Evolutionary conservation across 2,113 vertebrate genomes (phyloP).

Genomic region (Neodontobutis hainanensis): DNA sequence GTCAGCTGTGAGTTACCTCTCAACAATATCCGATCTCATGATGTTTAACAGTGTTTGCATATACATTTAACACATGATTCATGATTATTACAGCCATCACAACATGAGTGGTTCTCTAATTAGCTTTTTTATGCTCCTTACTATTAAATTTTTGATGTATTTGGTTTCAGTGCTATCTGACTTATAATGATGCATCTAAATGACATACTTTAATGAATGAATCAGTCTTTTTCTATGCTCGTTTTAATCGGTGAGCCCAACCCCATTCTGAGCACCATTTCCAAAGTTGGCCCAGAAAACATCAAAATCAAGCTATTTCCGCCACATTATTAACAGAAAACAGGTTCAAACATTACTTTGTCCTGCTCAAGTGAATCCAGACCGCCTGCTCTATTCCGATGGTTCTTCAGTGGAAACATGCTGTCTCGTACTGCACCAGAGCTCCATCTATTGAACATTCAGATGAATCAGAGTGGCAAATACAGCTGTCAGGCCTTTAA

Average conservation of each 20-base stretch:
- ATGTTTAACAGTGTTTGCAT: slow-evolving; percentile 2
- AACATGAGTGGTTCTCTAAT: slow-evolving; percentile 6
- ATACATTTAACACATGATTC: slow-evolving; percentile 4
- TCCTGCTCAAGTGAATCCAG: slow-evolving; percentile 59
- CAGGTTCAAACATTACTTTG: slow-evolving; percentile 54
- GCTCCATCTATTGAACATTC: slow-evolving; percentile 52
- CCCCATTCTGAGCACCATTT: slow-evolving; percentile 3
- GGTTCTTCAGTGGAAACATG: slow-evolving; percentile 48
- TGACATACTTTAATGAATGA: not conserved
- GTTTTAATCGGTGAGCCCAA: slow-evolving; percentile 1
- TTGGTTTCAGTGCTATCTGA: not conserved
- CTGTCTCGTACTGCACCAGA: slow-evolving; percentile 31
- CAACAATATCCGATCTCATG: not conserved
- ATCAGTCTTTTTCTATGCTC: too few species aligned
- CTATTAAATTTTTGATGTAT: slow-evolving; percentile 13
- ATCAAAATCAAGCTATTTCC: slow-evolving; percentile 9
- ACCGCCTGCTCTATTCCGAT: slow-evolving; percentile 45
- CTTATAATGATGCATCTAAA: not conserved
- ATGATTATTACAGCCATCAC: slow-evolving; percentile 12
- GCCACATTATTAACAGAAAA: not conserved
- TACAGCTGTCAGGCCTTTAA: slow-evolving; percentile 67
- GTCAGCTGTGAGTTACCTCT: slow-evolving; percentile 63
- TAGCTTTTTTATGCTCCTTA: too few species aligned
- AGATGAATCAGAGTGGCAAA: slow-evolving; percentile 54
- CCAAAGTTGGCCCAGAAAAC: slow-evolving; percentile 64